Base-by-base conservation (phyloP, 2,113 vertebrate species). In the Channa argus region DNA sequence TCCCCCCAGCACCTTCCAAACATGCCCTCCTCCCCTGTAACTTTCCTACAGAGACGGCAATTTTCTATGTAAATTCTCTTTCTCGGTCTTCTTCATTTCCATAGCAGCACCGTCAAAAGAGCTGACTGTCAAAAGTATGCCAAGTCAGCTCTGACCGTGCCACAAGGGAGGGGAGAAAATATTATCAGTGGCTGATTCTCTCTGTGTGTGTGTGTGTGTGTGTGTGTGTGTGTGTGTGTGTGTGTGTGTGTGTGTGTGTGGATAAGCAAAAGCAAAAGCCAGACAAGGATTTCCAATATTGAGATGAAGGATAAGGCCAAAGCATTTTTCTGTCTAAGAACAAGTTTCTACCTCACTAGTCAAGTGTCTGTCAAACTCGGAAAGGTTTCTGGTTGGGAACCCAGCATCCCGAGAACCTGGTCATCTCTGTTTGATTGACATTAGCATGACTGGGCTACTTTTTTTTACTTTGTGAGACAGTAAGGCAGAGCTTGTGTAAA, bases 1-100 rank as follows among this genome's bases (percentile, higher is more conserved):
- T 45, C 51, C 50, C 43, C 45, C 10, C 54, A 46, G 46, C 73
- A 43, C 39, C 44, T 33, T 41, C 66, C 49, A 5, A 55, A 64
- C 33, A 13, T 6, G 13, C 49, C 2, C 65, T n/a, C 24, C 49
- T 47, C 64, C 62, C 15, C 43, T 38, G 24, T 74, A 81, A 77
- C 81, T 82, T 86, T 89, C 77, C 79, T 63, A 78, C 82, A 2
- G 43, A 74, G 69, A 46, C 1, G 33, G 82, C 84, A 80, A 70
- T 87, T 87, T 82, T 84, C 52, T 24, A 87, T 87, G 86, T 72
- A 86, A 90, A 89, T 91, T 67, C 43, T 0, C 46, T 63, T 74
- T 63, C 45, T 46, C 34, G 7, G 11, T 69, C 58, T 2, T 75
- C 71, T 85, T 71, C 59, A 84, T 91, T 87, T 87, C 83, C 79